Evolutionary conservation across 2,113 vertebrate species (phyloP), one percentile per base, ranked within the genome.

Genomic region (Pollimyrus isidori): DNA sequence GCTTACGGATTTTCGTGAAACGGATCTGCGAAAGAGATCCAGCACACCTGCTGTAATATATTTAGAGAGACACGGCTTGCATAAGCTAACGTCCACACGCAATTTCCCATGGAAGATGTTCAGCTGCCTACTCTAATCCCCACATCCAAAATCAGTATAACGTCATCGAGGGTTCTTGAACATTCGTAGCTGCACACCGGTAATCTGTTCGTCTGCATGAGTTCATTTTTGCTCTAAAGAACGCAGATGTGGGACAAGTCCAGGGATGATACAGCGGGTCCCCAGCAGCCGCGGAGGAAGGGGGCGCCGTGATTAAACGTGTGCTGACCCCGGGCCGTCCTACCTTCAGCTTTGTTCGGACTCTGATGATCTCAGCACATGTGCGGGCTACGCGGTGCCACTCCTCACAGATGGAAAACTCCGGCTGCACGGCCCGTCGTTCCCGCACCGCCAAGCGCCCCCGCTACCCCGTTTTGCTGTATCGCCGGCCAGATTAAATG

Each of bases 271-370:
- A 82, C 35, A 42, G 39, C 80, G 80, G 80, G 15, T 83, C 42
- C 39, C 80, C 39, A 83, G 35, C 15, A 45, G 39, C 88, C 80
- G 88, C 45, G 49, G 49, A 21, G 48, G 76, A 19, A 45, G 82
- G n/a, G 49, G 7, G 13, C 48, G 11, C 11, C n/a, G 69, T 7
- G 26, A 50, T 52, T 45, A n/a, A 39, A 56, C 26, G 30, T 11
- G 9, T 48, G 11, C 76, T 46, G 50, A 46, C 50, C 50, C 19
- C 49, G 5, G 49, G 53, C 76, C 1, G 45, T 9, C 90, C 65
- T 89, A 87, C 88, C 88, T 89, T 89, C 46, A 19, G 90, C 84
- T 87, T 85, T 10, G 48, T 50, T 87, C 69, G 48, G 46, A 23
- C 50, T 50, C 21, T 62, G 52, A 48, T 13, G 52, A 82, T 17